Evolutionary conservation across 2,113 vertebrate species (phyloP).

Genomic region (Thymallus thymallus): DNA sequence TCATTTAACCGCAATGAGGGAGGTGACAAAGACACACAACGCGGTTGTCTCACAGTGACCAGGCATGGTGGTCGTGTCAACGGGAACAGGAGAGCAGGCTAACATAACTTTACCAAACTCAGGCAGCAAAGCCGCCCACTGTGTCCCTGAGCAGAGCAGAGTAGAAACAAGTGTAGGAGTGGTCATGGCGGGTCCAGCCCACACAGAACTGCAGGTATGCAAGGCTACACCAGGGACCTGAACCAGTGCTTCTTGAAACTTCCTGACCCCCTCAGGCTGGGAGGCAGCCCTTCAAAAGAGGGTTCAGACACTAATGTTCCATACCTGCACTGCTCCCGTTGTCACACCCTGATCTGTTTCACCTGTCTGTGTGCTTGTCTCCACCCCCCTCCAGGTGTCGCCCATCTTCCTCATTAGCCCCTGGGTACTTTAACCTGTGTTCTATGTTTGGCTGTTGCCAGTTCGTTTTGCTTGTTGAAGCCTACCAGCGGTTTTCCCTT

Average conservation of each 20-base stretch:
- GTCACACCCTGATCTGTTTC: no score
- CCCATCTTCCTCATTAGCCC: no score
- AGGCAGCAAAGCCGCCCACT: neutral
- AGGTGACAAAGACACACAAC: constrained; percentile 52
- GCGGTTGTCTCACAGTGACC: neutral
- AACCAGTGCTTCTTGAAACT: neutral
- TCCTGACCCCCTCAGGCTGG: neutral
- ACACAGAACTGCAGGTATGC: neutral
- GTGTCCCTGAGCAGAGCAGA: neutral
- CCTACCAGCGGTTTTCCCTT: no score
- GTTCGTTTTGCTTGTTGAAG: no score
- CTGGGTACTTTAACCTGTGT: no score
- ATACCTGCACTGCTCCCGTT: no score
- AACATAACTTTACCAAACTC: no score
- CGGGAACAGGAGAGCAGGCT: neutral
- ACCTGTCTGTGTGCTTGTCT: no score
- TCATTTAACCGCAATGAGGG: constrained; percentile 54
- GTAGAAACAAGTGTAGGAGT: neutral
- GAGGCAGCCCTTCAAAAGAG: neutral
- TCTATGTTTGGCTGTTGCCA: no score
- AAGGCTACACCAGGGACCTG: neutral
- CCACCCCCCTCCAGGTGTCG: no score
- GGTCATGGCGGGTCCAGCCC: neutral
- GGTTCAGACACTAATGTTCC: no score
- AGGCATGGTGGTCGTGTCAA: neutral